Base-by-base conservation (phyloP, 2,888 invertebrate genomes). In the Erebia palarica region DNA sequence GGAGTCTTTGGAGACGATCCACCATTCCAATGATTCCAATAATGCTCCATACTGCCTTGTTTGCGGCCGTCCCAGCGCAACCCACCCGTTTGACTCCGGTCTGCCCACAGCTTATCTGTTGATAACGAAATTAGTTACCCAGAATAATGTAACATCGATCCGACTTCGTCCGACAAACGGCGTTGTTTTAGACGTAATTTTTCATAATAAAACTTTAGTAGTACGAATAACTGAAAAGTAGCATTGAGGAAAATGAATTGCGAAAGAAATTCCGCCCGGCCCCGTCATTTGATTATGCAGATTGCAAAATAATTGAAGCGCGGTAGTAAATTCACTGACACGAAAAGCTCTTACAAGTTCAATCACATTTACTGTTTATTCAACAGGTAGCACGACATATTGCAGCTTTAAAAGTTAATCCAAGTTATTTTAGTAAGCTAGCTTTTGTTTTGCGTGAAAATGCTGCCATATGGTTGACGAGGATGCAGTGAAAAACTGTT, bases 41-140 rank as follows among this genome's bases (percentile, higher is more conserved):
- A 77, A 58, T 81, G 78, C 71, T 79, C 78, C 74, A 76, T 77
- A 70, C 72, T 72, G 49, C 73, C 71, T 74, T 77, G 75, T 75
- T 84, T 79, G 76, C 79, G 81, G 59, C 70, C 73, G 73, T 85
- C 84, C 87, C 87, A 82, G 78, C 83, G 82, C 80, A 82, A 83
- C 81, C 81, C 84, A 77, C 79, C 78, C 80, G 80, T 81, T 78
- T 81, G 81, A 72, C 81, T 82, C 78, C 84, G 81, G 76, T 84
- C 85, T 82, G 84, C 82, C 90, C 91, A 87, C 84, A 80, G 86
- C 86, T 92, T 92, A 92, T 92, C 92, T 91, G 83, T 74, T 85
- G 92, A 92, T 92, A 92, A 92, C 88, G 75, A 86, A 85, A 87
- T 90, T 90, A 89, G 82, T 82, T 82, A 82, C 82, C 84, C 84